phyloP scores from a whole-genome alignment of 2,113 vertebrate species.

The Lipotes vexillifer region DNA sequence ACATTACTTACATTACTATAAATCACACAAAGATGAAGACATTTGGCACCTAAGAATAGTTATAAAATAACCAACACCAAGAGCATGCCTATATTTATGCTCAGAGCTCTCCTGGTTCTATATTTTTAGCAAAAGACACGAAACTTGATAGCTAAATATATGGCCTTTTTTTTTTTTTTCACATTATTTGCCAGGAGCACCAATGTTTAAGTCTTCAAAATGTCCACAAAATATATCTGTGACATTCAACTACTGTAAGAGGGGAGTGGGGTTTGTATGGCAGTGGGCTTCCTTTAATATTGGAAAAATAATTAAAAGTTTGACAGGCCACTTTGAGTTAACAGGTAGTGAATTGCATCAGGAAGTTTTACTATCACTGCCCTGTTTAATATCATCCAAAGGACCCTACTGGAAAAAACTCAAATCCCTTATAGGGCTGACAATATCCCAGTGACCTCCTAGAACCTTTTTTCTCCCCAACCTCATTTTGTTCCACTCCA shows the following conservation, averaged over 20 bases:
- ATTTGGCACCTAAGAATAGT: slow-evolving; percentile 77
- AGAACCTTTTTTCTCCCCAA: background rate
- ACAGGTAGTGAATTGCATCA: background rate
- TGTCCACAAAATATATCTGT: slow-evolving; percentile 12
- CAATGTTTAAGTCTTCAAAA: slow-evolving; percentile 13
- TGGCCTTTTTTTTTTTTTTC: slow-evolving; percentile 17
- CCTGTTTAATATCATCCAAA: background rate
- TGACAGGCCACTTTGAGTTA: background rate
- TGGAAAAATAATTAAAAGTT: slow-evolving; percentile 37
- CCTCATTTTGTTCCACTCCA: background rate
- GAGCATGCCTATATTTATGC: slow-evolving; percentile 68
- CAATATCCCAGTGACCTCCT: background rate
- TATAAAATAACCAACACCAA: slow-evolving; percentile 76
- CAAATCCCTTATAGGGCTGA: background rate
- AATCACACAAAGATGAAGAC: slow-evolving; percentile 83
- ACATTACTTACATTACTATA: slow-evolving; percentile 84
- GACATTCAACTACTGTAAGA: background rate
- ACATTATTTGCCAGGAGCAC: slow-evolving; percentile 30
- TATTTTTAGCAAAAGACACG: slow-evolving; percentile 66
- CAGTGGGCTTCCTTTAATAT: background rate
- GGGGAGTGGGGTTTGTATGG: background rate
- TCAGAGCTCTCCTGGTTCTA: slow-evolving; percentile 62
- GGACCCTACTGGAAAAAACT: background rate
- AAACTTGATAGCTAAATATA: slow-evolving; percentile 55
- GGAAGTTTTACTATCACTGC: background rate